Percentiles rank a stretch among this genome's conserved stretches.
phyloP scores from a whole-genome alignment of 1,140 invertebrate species.

The Sogatella furcifera region DNA sequence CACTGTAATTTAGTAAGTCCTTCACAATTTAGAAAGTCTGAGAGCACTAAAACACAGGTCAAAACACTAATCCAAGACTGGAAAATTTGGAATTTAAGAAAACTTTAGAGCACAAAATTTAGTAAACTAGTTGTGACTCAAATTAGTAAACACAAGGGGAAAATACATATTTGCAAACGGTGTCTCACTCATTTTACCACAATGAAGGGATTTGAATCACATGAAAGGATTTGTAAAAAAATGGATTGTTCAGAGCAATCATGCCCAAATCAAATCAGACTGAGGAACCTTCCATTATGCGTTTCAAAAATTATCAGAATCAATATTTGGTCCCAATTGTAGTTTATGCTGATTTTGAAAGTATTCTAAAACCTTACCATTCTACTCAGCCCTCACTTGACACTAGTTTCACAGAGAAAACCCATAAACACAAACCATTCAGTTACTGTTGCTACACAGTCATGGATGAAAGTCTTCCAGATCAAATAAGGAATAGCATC shows the following conservation, averaged over 20 bases:
- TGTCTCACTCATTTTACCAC: constrained; percentile 7
- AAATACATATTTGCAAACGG: constrained; percentile 3
- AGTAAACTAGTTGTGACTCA: neutral
- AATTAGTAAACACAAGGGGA: neutral
- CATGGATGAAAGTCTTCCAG: neutral
- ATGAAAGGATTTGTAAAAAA: neutral
- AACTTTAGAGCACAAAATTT: too few species aligned
- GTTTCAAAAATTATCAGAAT: constrained; percentile 8
- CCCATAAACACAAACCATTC: constrained; percentile 4
- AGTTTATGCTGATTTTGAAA: constrained; percentile 9
- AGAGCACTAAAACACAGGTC: too few species aligned
- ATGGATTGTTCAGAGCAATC: neutral
- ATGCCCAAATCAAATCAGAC: neutral
- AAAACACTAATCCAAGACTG: too few species aligned
- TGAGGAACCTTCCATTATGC: neutral
- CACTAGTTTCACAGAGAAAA: neutral
- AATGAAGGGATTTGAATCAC: neutral
- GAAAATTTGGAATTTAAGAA: too few species aligned
- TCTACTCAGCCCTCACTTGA: neutral
- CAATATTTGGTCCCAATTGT: constrained; percentile 1
- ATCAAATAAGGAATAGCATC: neutral
- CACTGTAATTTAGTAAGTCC: too few species aligned
- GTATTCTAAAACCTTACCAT: constrained; percentile 4
- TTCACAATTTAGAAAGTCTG: too few species aligned
- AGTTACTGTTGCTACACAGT: constrained; percentile 9